Conservation (phyloP, 35 echinoderm and acorn worm species). For the Hemicentrotus pulcherrimus region DNA sequence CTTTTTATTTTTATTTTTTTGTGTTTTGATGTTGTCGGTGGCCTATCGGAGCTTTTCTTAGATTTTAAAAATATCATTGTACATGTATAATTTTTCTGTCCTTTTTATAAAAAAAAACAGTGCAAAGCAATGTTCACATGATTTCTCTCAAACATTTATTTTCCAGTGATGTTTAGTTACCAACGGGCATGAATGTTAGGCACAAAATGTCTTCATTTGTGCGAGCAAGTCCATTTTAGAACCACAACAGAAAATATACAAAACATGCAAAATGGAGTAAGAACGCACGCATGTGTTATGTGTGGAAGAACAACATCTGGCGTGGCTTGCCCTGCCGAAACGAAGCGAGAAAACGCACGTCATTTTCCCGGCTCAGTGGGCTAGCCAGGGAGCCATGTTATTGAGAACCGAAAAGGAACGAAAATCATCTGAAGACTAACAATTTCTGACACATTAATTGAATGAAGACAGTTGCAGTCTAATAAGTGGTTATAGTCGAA, state of each 20-base stretch:
- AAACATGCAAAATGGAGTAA: background rate
- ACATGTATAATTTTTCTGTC: too few species aligned
- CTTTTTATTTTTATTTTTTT: too few species aligned
- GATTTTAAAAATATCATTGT: too few species aligned
- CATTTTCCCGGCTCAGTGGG: background rate
- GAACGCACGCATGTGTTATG: background rate
- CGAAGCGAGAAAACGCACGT: background rate
- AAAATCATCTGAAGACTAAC: background rate
- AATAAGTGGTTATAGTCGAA: background rate
- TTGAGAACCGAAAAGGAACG: background rate
- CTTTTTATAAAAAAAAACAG: too few species aligned
- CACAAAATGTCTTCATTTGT: too few species aligned
- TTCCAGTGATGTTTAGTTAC: too few species aligned
- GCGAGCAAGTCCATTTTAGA: too few species aligned
- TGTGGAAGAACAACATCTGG: background rate
- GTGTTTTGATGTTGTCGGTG: too few species aligned
- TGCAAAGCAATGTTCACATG: too few species aligned
- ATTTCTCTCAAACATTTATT: too few species aligned
- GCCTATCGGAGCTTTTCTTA: too few species aligned
- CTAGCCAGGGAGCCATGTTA: background rate
- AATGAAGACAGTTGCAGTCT: slow-evolving; percentile 9
- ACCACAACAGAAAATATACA: background rate
- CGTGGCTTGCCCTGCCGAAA: background rate
- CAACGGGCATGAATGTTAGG: too few species aligned
- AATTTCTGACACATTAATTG: background rate